phyloP scores from a whole-genome alignment of 2,113 vertebrate species.

The Chloropsis hardwickii region DNA sequence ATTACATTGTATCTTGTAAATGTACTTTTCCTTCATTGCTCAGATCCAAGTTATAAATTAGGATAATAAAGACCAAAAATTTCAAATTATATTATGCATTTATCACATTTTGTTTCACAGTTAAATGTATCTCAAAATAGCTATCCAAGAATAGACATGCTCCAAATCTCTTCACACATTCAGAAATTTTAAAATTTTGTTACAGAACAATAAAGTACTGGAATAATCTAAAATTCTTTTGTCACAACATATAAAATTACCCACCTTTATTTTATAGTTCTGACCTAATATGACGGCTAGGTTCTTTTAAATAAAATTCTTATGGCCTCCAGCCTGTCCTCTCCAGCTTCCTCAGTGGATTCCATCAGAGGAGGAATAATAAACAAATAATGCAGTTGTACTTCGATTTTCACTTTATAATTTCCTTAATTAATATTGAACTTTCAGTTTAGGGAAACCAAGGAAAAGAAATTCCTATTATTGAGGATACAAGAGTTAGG shows the following conservation, averaged over 20 bases:
- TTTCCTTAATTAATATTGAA: not conserved
- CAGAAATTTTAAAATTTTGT: not conserved
- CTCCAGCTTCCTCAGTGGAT: not conserved
- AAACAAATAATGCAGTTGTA: not conserved
- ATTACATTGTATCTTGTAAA: not conserved
- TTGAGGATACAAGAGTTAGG: accelerated
- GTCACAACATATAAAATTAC: not conserved
- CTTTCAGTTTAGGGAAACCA: not conserved
- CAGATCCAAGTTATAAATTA: not conserved
- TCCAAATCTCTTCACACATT: not conserved
- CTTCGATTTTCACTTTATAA: not conserved
- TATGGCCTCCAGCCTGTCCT: not conserved
- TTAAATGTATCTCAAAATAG: not conserved
- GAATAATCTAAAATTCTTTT: not conserved
- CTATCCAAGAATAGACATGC: not conserved
- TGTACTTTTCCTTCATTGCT: not conserved
- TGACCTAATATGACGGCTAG: not conserved
- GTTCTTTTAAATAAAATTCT: not conserved
- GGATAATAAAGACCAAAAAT: not conserved
- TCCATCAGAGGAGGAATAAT: not conserved
- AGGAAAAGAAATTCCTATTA: not conserved
- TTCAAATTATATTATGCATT: not conserved
- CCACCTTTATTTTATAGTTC: not conserved
- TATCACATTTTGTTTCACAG: not conserved
- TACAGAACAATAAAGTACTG: not conserved